Base-by-base conservation (phyloP, 1,140 invertebrate species). In the Cataglyphis hispanica region DNA sequence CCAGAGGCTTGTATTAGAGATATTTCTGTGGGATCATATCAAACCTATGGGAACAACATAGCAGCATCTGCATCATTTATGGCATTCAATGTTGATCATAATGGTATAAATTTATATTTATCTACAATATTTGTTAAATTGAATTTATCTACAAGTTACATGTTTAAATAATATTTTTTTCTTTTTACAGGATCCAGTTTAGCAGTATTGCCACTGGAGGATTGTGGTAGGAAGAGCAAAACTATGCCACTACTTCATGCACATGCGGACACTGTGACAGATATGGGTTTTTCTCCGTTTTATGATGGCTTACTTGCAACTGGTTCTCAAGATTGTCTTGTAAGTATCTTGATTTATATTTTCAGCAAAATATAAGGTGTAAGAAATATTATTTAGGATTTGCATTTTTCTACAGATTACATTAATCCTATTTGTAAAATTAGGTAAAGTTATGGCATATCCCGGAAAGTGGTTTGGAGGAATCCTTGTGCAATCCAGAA, bases 211-310 rank as follows among this genome's bases (percentile, higher is more conserved):
- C 97, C 98, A 8, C 94, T 99, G 27, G 97, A 98, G 92, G 97
- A 98, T 91, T 98, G 97, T 90, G 98, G 98, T 0, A 96, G 98
- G 87, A 98, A 98, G 93, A 97, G 97, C 89, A 98, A 97, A 95
- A 97, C 97, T 56, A 97, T 98, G 96, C 98, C 98, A 37, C 90
- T 98, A 74, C 95, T 98, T 74, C 97, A 98, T 95, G 97, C 97
- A 34, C 97, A 98, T 94, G 96, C 97, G 64, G 98, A 99, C 92
- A 98, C 98, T 50, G 98, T 99, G 31, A 98, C 98, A n/a, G 98
- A 99, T 94, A 97, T 99, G 96, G 97, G 98, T 91, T 99, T 99
- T 92, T 99, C 98, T 58, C 98, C 98, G 53, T 99, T 99, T 95
- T 98, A 99, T 94, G 98, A 99, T 96, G 98, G 98, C 34, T 95